Percentiles rank a stretch among this genome's conserved stretches.
phyloP scores from a whole-genome alignment of 2,888 invertebrate genomes.

The Clivina fossor region DNA sequence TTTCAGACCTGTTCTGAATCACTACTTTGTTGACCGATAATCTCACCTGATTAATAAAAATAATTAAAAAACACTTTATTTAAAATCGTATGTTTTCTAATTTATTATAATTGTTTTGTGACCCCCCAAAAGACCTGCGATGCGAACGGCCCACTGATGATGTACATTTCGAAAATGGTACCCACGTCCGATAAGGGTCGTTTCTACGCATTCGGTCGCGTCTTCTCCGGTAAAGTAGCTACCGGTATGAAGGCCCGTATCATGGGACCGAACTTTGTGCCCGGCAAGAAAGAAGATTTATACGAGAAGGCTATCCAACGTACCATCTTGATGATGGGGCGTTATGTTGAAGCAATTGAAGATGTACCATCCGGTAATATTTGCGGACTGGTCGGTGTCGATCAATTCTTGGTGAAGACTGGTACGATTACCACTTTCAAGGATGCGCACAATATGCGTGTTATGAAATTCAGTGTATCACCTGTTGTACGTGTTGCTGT shows the following conservation, averaged over 20 bases:
- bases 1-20: slow-evolving; percentile 52
- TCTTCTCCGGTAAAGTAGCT: slow-evolving; percentile 93
- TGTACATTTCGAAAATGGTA: slow-evolving; percentile 99
- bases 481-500: slow-evolving; percentile 99
- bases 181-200: slow-evolving; percentile 99
- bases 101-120: slow-evolving; percentile 36
- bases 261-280: slow-evolving; percentile 98
- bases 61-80: not conserved
- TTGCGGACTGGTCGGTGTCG: slow-evolving; percentile 99
- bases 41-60: slow-evolving; percentile 45
- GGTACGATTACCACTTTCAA: slow-evolving; percentile 99
- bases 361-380: slow-evolving; percentile 99
- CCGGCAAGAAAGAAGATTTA: slow-evolving; percentile 98
- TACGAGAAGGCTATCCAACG: slow-evolving; percentile 99
- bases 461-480: slow-evolving; percentile 99
- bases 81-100: not conserved
- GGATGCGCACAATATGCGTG: slow-evolving; percentile 99
- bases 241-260: slow-evolving; percentile 95
- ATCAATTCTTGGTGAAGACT: slow-evolving; percentile 99
- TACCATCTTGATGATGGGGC: slow-evolving; percentile 99
- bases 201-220: slow-evolving; percentile 99
- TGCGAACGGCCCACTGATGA: slow-evolving; percentile 97
- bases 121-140: slow-evolving; percentile 91
- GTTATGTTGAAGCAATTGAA: slow-evolving; percentile 98
- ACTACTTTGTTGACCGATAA: slow-evolving; percentile 44